phyloP scores from a whole-genome alignment of 2,888 invertebrate species.

The Thera obeliscata region DNA sequence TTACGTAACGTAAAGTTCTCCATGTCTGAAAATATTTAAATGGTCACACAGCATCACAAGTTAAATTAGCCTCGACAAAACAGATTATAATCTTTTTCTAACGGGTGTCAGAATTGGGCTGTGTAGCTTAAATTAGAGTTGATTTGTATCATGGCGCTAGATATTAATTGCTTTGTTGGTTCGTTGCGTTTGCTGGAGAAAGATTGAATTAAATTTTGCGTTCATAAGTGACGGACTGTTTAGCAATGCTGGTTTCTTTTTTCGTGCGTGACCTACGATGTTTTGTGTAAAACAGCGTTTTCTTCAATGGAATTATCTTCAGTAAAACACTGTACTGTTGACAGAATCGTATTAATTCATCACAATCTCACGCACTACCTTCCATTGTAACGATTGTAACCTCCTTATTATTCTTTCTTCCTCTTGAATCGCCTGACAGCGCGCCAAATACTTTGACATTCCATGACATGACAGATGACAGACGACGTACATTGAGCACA shows the following conservation, averaged over 20 bases:
- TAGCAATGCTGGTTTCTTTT: constrained; percentile 13
- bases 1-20: too few species aligned
- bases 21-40: constrained; percentile 36
- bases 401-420: too few species aligned
- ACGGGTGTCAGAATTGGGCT: constrained; percentile 28
- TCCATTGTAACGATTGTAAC: too few species aligned
- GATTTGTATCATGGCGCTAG: constrained; percentile 30
- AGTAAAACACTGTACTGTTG: too few species aligned
- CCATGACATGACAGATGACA: too few species aligned
- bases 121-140: constrained; percentile 20
- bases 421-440: too few species aligned
- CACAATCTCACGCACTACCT: too few species aligned
- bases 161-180: constrained; percentile 22
- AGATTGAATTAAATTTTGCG: constrained; percentile 28
- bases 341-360: too few species aligned
- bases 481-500: too few species aligned
- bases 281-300: too few species aligned
- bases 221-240: constrained; percentile 25
- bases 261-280: not conserved
- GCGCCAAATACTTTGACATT: too few species aligned
- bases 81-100: constrained; percentile 35
- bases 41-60: constrained; percentile 34
- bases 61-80: constrained; percentile 35
- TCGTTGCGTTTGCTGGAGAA: constrained; percentile 21
- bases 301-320: too few species aligned